Base-by-base conservation (phyloP, 2,113 vertebrate genomes). In the Phrynocephalus versicolor region DNA sequence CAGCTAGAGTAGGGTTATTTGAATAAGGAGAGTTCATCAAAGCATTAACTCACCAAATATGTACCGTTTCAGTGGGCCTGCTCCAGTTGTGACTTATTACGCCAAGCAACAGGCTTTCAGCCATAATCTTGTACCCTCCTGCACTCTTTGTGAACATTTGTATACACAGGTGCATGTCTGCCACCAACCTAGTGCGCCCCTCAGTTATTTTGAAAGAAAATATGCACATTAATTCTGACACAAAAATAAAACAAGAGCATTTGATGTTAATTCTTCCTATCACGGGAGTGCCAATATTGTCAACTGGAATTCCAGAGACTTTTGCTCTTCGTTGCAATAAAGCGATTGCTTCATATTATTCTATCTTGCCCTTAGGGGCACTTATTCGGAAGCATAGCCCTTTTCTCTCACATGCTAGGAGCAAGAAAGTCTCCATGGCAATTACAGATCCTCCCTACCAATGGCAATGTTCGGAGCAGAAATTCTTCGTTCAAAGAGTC, bases 221-320 rank as follows among this genome's bases (percentile, higher is more conserved):
- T 85, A 39, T 90, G 35, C 76, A 25, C 65, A 65, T 70, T 86
- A 91, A 84, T 83, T 88, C 55, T 90, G 1, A 79, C 33, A 80
- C 23, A 83, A 74, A n/a, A 74, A 73, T 37, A 55, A 80, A 90
- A 71, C 76, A 21, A 41, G 3, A 65, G 2, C 12, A 35, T 90
- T 70, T 74, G 18, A 85, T 73, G 81, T 35, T 65, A n/a, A 4
- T 83, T 93, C 37, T n/a, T 81, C n/a, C 81, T 83, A 80, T 1
- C 14, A 65, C 35, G 58, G 77, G 57, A 80, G 58, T 30, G 23
- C 23, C 23, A 84, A 88, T 83, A 93, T 81, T 78, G 85, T 81
- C 91, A 91, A 87, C 91, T 91, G 76, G 89, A 92, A 92, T 80
- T 91, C 76, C 71, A 90, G 73, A 85, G 87, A 89, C 84, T 90